Base-by-base conservation (phyloP, 2,797 vertebrate genomes). In the Vireo griseus region DNA sequence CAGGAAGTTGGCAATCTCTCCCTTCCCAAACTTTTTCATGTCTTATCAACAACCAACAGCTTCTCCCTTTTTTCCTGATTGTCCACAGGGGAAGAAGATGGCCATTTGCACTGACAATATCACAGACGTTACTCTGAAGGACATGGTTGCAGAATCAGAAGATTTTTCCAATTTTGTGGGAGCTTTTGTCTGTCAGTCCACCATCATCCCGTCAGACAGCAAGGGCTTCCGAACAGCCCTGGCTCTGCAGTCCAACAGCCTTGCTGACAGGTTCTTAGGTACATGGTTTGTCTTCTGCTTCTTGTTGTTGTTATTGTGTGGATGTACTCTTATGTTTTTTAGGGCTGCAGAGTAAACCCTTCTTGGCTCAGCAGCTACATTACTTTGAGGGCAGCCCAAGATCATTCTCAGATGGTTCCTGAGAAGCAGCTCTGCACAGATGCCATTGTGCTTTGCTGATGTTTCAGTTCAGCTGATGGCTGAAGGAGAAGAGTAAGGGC, bases 111-210 rank as follows among this genome's bases (percentile, higher is more conserved):
- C 97, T 31, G 99, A 99, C 97, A 99, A 99, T 29, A 98, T 99
- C 67, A 99, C 99, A 9, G 99, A 99, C 75, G 96, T 99, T 22
- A 98, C 99, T 29, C 92, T 98, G 77, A 98, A 98, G 29, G 98
- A 99, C 79, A 95, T 98, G 89, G 98, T 98, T 86, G 96, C 96
- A 73, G 98, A 99, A 84, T 98, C 98, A 45, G 98, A 98, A 28
- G 99, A 99, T 88, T 98, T 98, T n/a, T 96, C 97, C 40, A 99
- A 97, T 61, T 93, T 98, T 37, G 98, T 99, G 71, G 98, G 98
- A 95, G 98, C 99, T 68, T 99, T 99, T 97, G 98, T 99, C 82
- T 99, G 99, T 94, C 99, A 99, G 87, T 99, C 99, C 59, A 99
- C 99, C 9, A 98, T 99, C 94, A 99, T 99, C 96, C 99, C 99